These are phyloP conservation scores for Pristionchus arcanus DNA, from an alignment of 2,888 invertebrate species.

Conservation along the genomic window DNA sequence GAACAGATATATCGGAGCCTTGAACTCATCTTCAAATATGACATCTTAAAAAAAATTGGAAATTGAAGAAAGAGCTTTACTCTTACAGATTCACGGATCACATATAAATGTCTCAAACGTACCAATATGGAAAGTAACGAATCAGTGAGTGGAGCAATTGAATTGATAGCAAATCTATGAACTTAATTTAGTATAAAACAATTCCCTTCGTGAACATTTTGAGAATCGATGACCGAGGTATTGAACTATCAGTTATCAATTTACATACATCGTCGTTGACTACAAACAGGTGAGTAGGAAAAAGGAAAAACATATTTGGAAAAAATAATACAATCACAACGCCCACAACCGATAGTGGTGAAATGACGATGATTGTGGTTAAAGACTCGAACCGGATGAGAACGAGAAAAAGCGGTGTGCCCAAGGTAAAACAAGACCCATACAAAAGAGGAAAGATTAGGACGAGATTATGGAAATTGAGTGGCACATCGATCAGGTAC, in stretches of 20 bases:
- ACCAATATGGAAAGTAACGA: slow-evolving; percentile 51
- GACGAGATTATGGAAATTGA: slow-evolving; percentile 15
- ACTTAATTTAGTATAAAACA: background rate
- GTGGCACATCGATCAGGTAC: slow-evolving; percentile 24
- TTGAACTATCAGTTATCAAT: background rate
- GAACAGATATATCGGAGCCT: background rate
- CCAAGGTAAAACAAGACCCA: slow-evolving; percentile 17
- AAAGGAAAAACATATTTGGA: background rate
- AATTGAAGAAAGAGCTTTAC: slow-evolving; percentile 46
- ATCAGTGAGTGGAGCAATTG: slow-evolving; percentile 17
- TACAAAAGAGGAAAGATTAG: background rate
- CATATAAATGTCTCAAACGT: slow-evolving; percentile 14
- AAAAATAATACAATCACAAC: background rate
- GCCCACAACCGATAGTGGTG: no score
- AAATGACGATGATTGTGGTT: background rate
- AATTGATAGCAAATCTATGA: background rate
- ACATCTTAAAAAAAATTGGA: background rate
- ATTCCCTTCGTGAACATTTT: background rate
- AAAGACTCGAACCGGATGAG: slow-evolving; percentile 18
- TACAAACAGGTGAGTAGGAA: slow-evolving; percentile 12
- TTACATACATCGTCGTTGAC: background rate
- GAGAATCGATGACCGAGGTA: background rate
- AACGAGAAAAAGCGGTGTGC: slow-evolving; percentile 37
- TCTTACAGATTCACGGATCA: slow-evolving; percentile 25
- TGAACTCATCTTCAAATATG: slow-evolving; percentile 12